A percentile compares a stretch with the other conserved stretches of the same genome.
These are phyloP conservation scores for Acanthococcus lagerstroemiae DNA, from an alignment of 2,888 invertebrate genomes.

Conservation along the genomic window DNA sequence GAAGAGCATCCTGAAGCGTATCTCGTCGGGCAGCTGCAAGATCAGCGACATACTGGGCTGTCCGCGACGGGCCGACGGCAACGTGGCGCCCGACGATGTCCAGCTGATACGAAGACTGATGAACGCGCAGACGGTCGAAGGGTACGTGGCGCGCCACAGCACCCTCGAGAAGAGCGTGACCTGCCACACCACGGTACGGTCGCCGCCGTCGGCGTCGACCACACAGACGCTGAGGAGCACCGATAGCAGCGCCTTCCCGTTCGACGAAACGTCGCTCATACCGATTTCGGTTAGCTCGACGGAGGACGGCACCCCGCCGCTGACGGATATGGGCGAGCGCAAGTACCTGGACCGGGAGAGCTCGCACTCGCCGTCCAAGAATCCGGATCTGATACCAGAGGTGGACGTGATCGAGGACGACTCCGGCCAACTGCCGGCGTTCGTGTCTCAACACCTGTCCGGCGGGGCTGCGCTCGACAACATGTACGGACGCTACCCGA, in stretches of 20 bases:
- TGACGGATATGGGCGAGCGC: neutral
- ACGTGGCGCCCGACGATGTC: slow-evolving; percentile 41
- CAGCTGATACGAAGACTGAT: slow-evolving; percentile 54
- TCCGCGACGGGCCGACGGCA: neutral
- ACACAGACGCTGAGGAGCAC: slow-evolving; percentile 36
- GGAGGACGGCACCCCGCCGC: neutral
- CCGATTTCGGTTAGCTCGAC: neutral
- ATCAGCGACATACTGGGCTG: slow-evolving; percentile 41
- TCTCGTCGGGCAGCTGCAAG: slow-evolving; percentile 49
- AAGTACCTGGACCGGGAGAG: slow-evolving; percentile 1
- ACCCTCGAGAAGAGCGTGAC: slow-evolving; percentile 82
- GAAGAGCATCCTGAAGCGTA: slow-evolving; percentile 74
- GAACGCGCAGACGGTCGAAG: slow-evolving; percentile 74
- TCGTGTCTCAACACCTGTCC: slow-evolving; percentile 12
- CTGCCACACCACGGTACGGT: slow-evolving; percentile 75
- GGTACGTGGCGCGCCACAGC: slow-evolving; percentile 77
- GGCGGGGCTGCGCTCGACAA: neutral
- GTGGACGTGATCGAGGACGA: neutral
- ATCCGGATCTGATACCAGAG: slow-evolving; percentile 29
- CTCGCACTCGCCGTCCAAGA: slow-evolving; percentile 27
- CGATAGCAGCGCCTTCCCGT: slow-evolving; percentile 2
- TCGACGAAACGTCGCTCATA: slow-evolving; percentile 8
- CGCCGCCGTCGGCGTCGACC: slow-evolving; percentile 51
- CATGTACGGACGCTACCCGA: neutral
- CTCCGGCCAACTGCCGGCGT: neutral